These are phyloP conservation scores for Tenodera sinensis DNA, from an alignment of 2,888 invertebrate species.

Conservation along the genomic window DNA sequence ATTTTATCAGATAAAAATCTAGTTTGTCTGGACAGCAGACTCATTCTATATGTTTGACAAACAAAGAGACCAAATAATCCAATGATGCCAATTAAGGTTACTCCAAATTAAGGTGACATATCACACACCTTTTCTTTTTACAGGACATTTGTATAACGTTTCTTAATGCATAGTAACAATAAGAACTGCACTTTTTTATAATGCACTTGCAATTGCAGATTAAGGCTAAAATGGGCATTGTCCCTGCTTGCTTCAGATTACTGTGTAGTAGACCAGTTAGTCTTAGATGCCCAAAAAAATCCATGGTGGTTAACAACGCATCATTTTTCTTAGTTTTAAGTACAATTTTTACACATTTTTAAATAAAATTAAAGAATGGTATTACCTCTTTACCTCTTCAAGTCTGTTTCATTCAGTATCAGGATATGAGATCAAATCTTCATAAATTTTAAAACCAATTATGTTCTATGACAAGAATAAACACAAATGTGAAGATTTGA, in stretches of 20 bases:
- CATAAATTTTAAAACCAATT: background rate
- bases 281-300: background rate
- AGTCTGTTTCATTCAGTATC: background rate
- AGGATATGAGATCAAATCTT: background rate
- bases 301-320: background rate
- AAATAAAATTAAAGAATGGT: background rate
- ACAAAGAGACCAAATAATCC: too few species aligned
- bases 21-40: too few species aligned
- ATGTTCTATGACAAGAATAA: background rate
- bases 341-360: background rate
- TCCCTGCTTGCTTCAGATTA: background rate
- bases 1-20: too few species aligned
- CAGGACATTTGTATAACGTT: background rate
- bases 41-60: too few species aligned
- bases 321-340: background rate
- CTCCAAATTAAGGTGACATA: too few species aligned
- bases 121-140: background rate
- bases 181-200: too few species aligned
- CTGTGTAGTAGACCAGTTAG: background rate
- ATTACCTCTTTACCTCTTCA: background rate
- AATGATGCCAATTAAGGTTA: too few species aligned
- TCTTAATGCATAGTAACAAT: background rate
- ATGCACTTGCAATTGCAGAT: background rate
- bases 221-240: background rate
- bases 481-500: background rate